Conservation (phyloP, 2,888 invertebrate species). For the Synergus japonicus region DNA sequence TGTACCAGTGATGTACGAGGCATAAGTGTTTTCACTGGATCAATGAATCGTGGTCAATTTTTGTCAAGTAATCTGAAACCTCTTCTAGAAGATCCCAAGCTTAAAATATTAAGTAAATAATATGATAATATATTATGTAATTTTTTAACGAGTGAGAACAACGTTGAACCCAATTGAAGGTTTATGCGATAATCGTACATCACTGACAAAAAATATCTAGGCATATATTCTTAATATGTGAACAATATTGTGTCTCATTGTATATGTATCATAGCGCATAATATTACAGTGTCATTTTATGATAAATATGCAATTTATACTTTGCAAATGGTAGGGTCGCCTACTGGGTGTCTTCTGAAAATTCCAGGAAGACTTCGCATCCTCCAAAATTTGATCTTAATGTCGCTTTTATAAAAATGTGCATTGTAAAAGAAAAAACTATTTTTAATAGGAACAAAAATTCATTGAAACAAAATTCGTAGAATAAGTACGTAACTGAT, state of each 20-base stretch:
- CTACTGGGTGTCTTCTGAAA: constrained; percentile 70
- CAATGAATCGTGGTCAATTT: constrained; percentile 31
- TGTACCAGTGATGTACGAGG: constrained; percentile 59
- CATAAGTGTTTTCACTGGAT: constrained; percentile 52
- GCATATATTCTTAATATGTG: constrained; percentile 73
- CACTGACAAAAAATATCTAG: constrained; percentile 68
- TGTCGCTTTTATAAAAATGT: constrained; percentile 37
- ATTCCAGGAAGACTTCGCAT: constrained; percentile 43
- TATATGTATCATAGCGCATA: constrained; percentile 71
- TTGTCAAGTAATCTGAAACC: constrained; percentile 8
- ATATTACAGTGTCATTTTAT: constrained; percentile 67
- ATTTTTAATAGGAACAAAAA: constrained; percentile 28
- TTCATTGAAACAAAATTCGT: constrained; percentile 6
- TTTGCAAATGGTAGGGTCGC: constrained; percentile 54
- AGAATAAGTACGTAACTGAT: constrained; percentile 7
- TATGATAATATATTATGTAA: constrained; percentile 3
- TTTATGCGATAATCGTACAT: constrained; percentile 61
- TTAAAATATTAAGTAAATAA: constrained; percentile 11
- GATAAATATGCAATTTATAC: constrained; percentile 64
- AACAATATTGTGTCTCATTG: constrained; percentile 71
- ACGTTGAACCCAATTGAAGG: constrained; percentile 54
- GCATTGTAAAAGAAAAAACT: constrained; percentile 41
- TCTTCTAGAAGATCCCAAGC: neutral
- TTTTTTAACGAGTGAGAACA: constrained; percentile 29
- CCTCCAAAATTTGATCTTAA: constrained; percentile 9